Evolutionary conservation across 2,888 invertebrate species (phyloP), one percentile per base, ranked within the genome.

Genomic region (Melieria picta): DNA sequence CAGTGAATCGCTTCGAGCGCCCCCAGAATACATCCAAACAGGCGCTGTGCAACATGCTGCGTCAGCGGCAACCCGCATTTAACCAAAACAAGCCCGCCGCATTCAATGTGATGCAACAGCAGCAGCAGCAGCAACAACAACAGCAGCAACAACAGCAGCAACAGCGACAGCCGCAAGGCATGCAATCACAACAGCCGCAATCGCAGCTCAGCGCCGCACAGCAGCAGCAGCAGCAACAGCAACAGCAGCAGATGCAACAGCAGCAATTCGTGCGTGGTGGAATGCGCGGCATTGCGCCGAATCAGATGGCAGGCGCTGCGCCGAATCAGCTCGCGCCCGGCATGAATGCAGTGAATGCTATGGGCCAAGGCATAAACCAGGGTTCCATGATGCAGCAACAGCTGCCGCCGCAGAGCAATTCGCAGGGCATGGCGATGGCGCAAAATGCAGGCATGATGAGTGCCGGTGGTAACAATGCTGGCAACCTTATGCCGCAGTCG

Each of bases 21-120:
- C 87, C 85, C 0, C 84, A 83, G 43, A 92, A 92, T 83, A 93
- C 93, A 78, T 83, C 85, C 7, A 96, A 96, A 81, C 94, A 94
- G 83, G 96, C 96, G 0, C 88, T 96, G 55, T 93, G 94, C 65
- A 92, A 94, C 81, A 94, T 96, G 94, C 87, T 96, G 68, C 90
- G 94, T 0, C 91, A 93, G 80, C 89, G 96, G 5, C 89, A 93
- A 76, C 94, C 94, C 0, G 86, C 88, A 2, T 87, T 88, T 10
- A 89, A 87, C 76, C 85, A 85, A 73, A 81, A 76, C 43, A 80
- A 77, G 75, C 80, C 83, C 3, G 74, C 78, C 3, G 77, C 75
- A 48, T 83, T 83, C 48, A 85, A 81, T 77, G 80, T 81, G 56
- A 80, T 83, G 74, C 84, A 83, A 63, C 84, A 82, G 58, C 85